Evolutionary conservation across 2,888 invertebrate genomes (phyloP).

Genomic region (Cheilosia pagana): DNA sequence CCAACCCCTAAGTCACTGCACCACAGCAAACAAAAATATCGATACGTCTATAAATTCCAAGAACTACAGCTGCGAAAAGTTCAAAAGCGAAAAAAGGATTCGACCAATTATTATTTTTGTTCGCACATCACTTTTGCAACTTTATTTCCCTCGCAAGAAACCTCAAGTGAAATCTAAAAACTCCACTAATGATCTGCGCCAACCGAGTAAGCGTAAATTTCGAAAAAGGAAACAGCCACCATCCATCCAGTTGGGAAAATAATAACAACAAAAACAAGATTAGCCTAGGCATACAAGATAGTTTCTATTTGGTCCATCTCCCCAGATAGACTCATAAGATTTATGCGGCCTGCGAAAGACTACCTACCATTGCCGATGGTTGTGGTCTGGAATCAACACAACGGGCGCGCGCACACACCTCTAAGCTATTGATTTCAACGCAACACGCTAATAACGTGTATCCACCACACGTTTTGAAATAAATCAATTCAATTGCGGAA

Average conservation of each 20-base stretch:
- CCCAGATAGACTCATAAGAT: constrained; percentile 43
- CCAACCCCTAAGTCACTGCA: too few species aligned
- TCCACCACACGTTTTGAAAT: constrained; percentile 59
- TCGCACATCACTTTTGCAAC: too few species aligned
- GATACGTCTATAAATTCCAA: too few species aligned
- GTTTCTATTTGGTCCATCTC: constrained; percentile 17
- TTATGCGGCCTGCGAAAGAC: constrained; percentile 43
- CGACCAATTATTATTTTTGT: too few species aligned
- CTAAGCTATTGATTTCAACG: constrained; percentile 64
- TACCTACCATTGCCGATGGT: constrained; percentile 15
- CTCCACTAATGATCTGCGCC: background rate
- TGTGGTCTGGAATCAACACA: constrained; percentile 45
- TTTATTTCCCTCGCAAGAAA: too few species aligned
- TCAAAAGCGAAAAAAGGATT: too few species aligned
- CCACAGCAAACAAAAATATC: too few species aligned
- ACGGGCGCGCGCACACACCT: constrained; percentile 50
- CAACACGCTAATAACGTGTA: constrained; percentile 63
- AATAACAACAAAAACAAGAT: constrained; percentile 1
- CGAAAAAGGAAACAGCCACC: background rate
- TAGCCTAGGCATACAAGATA: background rate
- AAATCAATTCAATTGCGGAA: constrained; percentile 74
- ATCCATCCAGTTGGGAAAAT: constrained; percentile 1
- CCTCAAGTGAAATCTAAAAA: too few species aligned
- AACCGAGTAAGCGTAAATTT: background rate
- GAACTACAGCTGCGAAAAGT: too few species aligned